Base-by-base conservation (phyloP, 2,113 vertebrate species). In the Petrocephalus zakoni region DNA sequence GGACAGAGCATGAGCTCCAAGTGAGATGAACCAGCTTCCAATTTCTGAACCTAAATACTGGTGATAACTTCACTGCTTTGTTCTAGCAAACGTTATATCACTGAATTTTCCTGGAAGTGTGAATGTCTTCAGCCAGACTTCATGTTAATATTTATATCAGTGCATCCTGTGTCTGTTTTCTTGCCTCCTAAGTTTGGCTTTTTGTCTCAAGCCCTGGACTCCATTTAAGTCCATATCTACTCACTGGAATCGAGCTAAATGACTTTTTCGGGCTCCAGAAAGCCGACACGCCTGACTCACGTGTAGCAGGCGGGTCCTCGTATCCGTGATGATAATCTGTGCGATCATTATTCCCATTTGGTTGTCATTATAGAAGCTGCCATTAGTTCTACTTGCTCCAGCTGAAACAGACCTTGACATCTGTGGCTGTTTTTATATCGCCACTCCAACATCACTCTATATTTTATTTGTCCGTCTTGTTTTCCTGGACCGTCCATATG, bases 381-480 rank as follows among this genome's bases (percentile, higher is more conserved):
- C 19, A 56, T 87, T 22, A 64, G 86, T 87, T 87, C 86, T 37
- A 87, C 19, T 61, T 47, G 55, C 10, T 47, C 17, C 53, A 25
- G 8, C 86, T 61, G 55, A 47, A 64, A 56, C 86, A 11, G 55
- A 61, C 55, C 55, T 2, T 64, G 86, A 87, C 25, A 47, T 64
- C 34, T 87, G 56, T 42, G 47, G 86, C 56, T 61, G 49, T 88
- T 78, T 78, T 55, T 46, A 53, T 53, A 34, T 51, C 25, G 10
- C 22, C 49, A 9, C 2, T 37, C 34, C 10, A 29, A 22, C 19
- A 72, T 68, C 21, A 22, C 46, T 22, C 58, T 17, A 68, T 87
- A 29, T 49, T 64, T 86, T 86, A 87, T 88, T 88, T 81, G 68
- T 55, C 49, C 19, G 47, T 88, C 42, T 68, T 88, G 53, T 87